These are phyloP conservation scores for Ardeotis arabs DNA, from an alignment of 2,113 vertebrate genomes.

Conservation along the genomic window DNA sequence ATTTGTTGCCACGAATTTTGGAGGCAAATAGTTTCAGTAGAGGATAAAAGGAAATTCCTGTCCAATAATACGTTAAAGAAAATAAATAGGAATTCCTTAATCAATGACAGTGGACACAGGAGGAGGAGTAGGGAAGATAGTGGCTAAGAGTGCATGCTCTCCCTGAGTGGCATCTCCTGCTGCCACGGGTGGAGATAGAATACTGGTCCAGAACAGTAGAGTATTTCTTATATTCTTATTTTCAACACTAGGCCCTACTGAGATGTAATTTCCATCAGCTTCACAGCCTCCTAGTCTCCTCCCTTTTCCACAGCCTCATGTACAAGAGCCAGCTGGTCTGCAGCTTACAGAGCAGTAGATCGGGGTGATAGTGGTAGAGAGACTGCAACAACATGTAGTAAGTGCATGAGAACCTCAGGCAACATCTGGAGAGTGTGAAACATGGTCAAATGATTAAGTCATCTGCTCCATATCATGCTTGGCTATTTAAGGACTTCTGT, in stretches of 20 bases:
- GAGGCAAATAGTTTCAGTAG: neutral
- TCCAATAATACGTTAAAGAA: neutral
- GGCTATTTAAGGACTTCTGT: neutral
- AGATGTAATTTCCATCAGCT: neutral
- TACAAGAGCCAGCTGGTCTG: neutral
- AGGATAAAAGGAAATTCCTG: neutral
- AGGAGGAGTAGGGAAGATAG: neutral
- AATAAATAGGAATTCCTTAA: neutral
- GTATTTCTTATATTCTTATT: neutral
- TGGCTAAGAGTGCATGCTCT: neutral
- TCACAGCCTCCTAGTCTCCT: neutral
- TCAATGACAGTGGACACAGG: fast-evolving
- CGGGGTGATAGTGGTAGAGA: neutral
- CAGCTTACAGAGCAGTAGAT: neutral
- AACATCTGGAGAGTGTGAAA: neutral
- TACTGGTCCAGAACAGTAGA: neutral
- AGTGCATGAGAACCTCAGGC: neutral
- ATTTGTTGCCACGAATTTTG: neutral
- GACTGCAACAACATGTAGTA: neutral
- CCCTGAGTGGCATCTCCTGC: neutral
- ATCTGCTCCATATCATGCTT: constrained; percentile 1
- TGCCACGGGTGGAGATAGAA: neutral
- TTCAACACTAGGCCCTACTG: neutral
- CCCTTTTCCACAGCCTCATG: neutral
- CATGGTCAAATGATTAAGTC: neutral